Evolutionary conservation across 2,113 vertebrate genomes (phyloP), one percentile per base, ranked within the genome.

Genomic region (Aythya baeri): DNA sequence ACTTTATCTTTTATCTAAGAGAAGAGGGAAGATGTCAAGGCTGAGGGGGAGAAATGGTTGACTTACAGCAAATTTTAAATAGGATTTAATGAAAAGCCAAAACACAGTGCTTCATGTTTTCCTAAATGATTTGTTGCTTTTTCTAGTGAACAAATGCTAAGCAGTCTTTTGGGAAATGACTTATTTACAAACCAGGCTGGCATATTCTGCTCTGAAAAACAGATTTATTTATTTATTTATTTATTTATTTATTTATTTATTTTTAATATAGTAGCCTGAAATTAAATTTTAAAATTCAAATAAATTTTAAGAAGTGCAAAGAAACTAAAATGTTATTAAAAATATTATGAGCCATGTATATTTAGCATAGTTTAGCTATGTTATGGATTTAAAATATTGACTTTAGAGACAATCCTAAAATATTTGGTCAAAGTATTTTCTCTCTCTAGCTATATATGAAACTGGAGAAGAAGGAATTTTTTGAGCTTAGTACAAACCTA

Each of bases 381-480:
- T 59, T 87, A 17, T 65, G 46, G 34, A 65, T 87, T 87, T 89
- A 75, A 84, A 22, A n/a, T 36, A 55, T 7, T 15, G 25, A 32
- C 27, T 82, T 89, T 7, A 38, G 29, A 63, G 36, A 63, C 13
- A 87, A 89, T 29, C 17, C 25, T 75, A 38, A 92, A 86, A 67
- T 78, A 86, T n/a, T 71, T 77, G n/a, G 3, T 41, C 77, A 44
- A 83, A 95, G 31, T 55, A 54, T 89, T 86, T 95, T 95, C 20
- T 71, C 11, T 83, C 43, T 14, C 77, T 67, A 50, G 20, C 27
- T 83, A 34, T 54, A 17, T 43, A 54, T n/a, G 74, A 86, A 91
- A 85, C 43, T 22, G 27, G 50, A 58, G 44, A 87, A 58, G 83
- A 83, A 63, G 52, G 1, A 36, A 76, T 88, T 85, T 62, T 93